Percentiles rank a stretch among this genome's conserved stretches.
phyloP scores from a whole-genome alignment of 2,113 vertebrate genomes.

The Mellivora capensis region DNA sequence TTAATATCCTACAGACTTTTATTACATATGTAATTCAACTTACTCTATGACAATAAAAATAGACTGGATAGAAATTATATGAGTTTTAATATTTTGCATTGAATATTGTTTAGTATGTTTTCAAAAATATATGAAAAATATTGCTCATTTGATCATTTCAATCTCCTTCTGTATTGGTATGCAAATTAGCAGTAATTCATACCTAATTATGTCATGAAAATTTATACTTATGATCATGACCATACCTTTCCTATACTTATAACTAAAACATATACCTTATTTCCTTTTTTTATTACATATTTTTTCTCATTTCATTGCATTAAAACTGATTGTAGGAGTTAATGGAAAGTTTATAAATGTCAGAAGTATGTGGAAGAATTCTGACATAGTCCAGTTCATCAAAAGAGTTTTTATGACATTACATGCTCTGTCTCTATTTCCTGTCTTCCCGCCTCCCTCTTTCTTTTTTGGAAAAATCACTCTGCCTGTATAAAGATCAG shows the following conservation, averaged over 20 bases:
- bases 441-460: neutral
- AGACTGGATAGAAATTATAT: neutral
- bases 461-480: neutral
- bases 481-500: neutral
- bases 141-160: neutral
- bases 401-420: neutral
- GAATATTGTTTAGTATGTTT: neutral
- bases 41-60: neutral
- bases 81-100: neutral
- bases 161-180: neutral
- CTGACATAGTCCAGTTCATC: neutral
- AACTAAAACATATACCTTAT: neutral
- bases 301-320: constrained; percentile 4
- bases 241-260: neutral
- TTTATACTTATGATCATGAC: neutral
- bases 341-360: neutral
- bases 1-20: neutral
- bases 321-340: neutral
- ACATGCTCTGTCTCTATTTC: neutral
- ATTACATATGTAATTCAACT: neutral
- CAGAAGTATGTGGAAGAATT: neutral
- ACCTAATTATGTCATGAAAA: neutral
- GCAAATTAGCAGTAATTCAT: neutral
- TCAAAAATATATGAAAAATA: neutral
- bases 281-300: neutral